A percentile compares a stretch with the other conserved stretches of the same genome.
These are phyloP conservation scores for Eulacestoma nigropectus DNA, from an alignment of 2,113 vertebrate genomes.

Conservation along the genomic window DNA sequence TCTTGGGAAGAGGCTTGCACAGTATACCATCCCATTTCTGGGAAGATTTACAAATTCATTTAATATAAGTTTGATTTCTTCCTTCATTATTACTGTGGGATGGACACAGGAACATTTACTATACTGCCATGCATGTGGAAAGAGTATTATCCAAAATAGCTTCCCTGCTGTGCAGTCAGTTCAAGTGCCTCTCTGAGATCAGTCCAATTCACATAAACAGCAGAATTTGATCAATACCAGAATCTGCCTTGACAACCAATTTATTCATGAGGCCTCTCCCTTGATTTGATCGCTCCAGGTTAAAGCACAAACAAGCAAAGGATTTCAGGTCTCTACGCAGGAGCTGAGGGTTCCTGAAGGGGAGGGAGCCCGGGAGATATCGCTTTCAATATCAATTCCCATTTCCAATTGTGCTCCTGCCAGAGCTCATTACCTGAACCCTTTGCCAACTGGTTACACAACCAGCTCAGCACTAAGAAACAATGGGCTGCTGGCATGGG, in stretches of 20 bases:
- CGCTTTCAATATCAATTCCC: conserved; percentile 66
- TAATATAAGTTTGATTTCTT: conserved; percentile 11
- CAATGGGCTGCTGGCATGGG: not conserved
- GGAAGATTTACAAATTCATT: not conserved
- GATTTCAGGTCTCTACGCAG: conserved; percentile 4
- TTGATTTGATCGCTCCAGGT: conserved; percentile 50
- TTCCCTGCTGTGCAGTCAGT: conserved; percentile 10
- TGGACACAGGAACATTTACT: not conserved
- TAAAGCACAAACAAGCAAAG: conserved; percentile 37
- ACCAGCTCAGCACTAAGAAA: not conserved
- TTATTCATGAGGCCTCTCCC: conserved; percentile 15
- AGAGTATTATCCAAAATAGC: not conserved
- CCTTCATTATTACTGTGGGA: not conserved
- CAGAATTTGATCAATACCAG: conserved; percentile 63
- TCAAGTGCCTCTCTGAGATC: not conserved
- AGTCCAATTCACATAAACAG: conserved; percentile 51
- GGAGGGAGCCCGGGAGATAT: conserved; percentile 24
- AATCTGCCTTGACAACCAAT: conserved; percentile 30
- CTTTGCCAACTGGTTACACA: conserved; percentile 24
- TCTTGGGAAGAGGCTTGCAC: not conserved
- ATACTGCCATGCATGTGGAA: not conserved
- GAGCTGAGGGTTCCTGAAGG: conserved; percentile 21
- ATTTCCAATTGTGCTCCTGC: conserved; percentile 29
- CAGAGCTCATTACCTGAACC: conserved; percentile 43
- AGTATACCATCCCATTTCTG: not conserved